Conservation (phyloP, 2,113 vertebrate genomes). For the Myodes glareolus region DNA sequence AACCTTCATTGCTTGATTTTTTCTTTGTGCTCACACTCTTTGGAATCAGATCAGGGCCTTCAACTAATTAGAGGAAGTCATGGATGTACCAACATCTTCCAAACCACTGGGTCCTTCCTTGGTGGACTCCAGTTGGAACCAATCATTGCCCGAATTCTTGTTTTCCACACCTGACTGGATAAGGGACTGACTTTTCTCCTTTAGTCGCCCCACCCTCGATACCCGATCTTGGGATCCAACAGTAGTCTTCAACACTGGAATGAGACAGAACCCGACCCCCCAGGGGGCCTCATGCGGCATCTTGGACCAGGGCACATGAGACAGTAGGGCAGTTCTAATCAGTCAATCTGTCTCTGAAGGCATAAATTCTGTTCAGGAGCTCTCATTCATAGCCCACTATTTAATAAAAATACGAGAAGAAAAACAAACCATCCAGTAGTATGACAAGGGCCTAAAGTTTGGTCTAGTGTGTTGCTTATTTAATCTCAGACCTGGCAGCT, state of each 20-base stretch:
- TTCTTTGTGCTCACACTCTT: constrained; percentile 92
- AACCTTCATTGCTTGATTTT: constrained; percentile 75
- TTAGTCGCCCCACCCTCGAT: constrained; percentile 92
- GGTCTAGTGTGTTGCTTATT: neutral
- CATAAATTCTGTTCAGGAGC: neutral
- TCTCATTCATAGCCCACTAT: neutral
- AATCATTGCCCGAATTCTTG: constrained; percentile 93
- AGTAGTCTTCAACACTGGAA: constrained; percentile 90
- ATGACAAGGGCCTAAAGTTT: neutral
- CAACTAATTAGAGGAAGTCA: constrained; percentile 95
- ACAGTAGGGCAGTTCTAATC: neutral
- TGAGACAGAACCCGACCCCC: constrained; percentile 81
- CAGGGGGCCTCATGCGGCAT: constrained; percentile 94
- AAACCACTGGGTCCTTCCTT: constrained; percentile 95
- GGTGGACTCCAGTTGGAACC: constrained; percentile 95
- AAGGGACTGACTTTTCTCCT: constrained; percentile 93
- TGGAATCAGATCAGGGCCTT: constrained; percentile 92
- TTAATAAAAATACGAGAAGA: neutral
- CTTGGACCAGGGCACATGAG: constrained; percentile 45
- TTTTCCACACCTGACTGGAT: constrained; percentile 93
- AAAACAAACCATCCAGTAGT: neutral
- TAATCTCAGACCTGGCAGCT: too few relatives aligned
- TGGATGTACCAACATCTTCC: constrained; percentile 95
- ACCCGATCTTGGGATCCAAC: constrained; percentile 92
- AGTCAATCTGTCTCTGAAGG: neutral